These are phyloP conservation scores for Pseudorhombus dupliciocellatus DNA, from an alignment of 2,113 vertebrate species.

Conservation along the genomic window DNA sequence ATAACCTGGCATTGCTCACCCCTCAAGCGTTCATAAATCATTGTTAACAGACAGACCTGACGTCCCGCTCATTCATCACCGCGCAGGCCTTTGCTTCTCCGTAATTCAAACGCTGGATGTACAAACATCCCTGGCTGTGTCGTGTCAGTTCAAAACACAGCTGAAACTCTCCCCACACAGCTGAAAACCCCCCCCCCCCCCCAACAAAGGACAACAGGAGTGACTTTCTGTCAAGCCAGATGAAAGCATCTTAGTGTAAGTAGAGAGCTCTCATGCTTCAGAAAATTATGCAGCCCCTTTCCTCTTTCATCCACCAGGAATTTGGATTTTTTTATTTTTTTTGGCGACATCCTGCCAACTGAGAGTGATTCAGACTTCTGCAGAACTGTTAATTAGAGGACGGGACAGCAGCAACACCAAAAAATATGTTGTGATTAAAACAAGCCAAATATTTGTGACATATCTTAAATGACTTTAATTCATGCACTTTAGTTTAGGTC, in stretches of 20 bases:
- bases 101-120: constrained; percentile 69
- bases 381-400: constrained; percentile 35
- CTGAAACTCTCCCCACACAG: constrained; percentile 73
- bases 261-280: constrained; percentile 51
- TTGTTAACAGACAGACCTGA: constrained; percentile 76
- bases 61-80: constrained; percentile 74
- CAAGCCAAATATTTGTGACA: background rate
- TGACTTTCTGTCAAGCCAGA: constrained; percentile 48
- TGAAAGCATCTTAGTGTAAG: constrained; percentile 70
- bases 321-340: constrained; percentile 50
- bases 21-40: constrained; percentile 78
- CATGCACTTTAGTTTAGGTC: no score
- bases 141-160: constrained; percentile 62
- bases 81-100: constrained; percentile 58
- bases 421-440: background rate
- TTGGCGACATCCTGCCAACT: constrained; percentile 27
- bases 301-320: constrained; percentile 51
- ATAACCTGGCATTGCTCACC: constrained; percentile 42
- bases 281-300: constrained; percentile 53
- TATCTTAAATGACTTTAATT: no score
- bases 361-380: constrained; percentile 37
- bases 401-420: background rate
- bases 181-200: constrained; percentile 76
- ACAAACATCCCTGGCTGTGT: constrained; percentile 67
- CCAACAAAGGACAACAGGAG: constrained; percentile 66